These are phyloP conservation scores for Drosophila atroscutellata DNA, from an alignment of 2,888 invertebrate species.

Conservation along the genomic window DNA sequence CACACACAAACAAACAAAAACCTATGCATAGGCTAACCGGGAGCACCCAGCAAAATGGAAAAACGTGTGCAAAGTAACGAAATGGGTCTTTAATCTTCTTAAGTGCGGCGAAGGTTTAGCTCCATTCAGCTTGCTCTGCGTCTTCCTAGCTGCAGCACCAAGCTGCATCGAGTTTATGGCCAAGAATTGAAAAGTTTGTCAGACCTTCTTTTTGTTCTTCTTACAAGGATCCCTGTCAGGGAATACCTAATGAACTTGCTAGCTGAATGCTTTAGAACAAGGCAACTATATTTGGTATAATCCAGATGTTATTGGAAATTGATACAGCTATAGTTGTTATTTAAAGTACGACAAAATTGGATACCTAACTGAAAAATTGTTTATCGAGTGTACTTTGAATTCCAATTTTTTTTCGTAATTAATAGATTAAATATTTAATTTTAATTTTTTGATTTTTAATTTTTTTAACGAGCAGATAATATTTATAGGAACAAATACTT, in stretches of 20 bases:
- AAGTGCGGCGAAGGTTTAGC: conserved; percentile 48
- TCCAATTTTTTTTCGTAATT: neutral
- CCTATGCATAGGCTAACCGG: conserved; percentile 29
- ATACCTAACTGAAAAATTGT: neutral
- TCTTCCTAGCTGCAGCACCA: conserved; percentile 4
- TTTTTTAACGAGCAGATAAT: neutral
- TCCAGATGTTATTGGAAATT: neutral
- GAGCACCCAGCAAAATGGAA: conserved; percentile 38
- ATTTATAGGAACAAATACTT: neutral
- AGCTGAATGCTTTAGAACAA: neutral
- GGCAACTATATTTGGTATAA: neutral
- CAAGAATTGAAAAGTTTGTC: conserved; percentile 9
- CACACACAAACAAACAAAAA: neutral
- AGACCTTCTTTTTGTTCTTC: conserved; percentile 7
- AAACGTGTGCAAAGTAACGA: conserved; percentile 32
- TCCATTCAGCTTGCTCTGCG: conserved; percentile 4
- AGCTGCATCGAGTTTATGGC: conserved; percentile 35
- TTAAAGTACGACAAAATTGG: neutral
- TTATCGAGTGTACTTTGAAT: neutral
- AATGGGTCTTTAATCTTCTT: conserved; percentile 70
- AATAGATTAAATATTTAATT: neutral
- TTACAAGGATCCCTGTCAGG: neutral
- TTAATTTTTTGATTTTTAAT: no score
- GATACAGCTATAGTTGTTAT: neutral
- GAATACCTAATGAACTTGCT: neutral